Base-by-base conservation (phyloP, 2,797 vertebrate species). In the Apodemus agrarius region DNA sequence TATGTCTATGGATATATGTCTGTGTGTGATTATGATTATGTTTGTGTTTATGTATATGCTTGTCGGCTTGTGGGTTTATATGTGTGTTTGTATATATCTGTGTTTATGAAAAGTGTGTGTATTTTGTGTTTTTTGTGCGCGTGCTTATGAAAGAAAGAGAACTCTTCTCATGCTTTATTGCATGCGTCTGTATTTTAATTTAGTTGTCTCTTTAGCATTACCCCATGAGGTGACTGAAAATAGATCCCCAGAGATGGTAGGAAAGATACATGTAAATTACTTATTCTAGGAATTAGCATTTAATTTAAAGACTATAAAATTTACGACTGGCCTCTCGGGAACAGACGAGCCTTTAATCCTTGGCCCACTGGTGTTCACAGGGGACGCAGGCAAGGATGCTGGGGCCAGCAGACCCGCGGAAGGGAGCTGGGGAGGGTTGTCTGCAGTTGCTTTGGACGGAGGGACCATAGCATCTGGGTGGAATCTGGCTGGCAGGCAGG, bases 221-320 rank as follows among this genome's bases (percentile, higher is more conserved):
- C 78, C 93, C 93, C 78, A 59, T 46, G 90, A 96, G 75, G 67
- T 95, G 89, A 90, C 72, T 89, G 65, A 31, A 91, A 93, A 90
- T 93, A 84, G 95, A 69, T 88, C 96, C 80, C 96, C 40, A 24
- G 90, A 69, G 96, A 89, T 81, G 52, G 29, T 63, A 84, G 1
- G 63, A 79, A 94, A 96, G 76, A 95, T 95, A 46, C 26, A 72
- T 65, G 67, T 78, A 95, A 95, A 95, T 96, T 78, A 96, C 85
- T 94, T 96, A 88, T 89, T 94, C 83, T 37, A 65, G 86, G 93
- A 93, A 95, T 88, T 90, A 89, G 82, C 89, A 90, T 95, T 95
- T 97, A 93, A 96, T 92, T 96, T 93, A 95, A 86, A 49, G 75
- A 89, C 82, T 78, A 82, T 37, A 52, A 93, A 83, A 89, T 46